Evolutionary conservation across 2,888 invertebrate genomes (phyloP), one percentile per base, ranked within the genome.

Genomic region (Argynnis bischoffii): DNA sequence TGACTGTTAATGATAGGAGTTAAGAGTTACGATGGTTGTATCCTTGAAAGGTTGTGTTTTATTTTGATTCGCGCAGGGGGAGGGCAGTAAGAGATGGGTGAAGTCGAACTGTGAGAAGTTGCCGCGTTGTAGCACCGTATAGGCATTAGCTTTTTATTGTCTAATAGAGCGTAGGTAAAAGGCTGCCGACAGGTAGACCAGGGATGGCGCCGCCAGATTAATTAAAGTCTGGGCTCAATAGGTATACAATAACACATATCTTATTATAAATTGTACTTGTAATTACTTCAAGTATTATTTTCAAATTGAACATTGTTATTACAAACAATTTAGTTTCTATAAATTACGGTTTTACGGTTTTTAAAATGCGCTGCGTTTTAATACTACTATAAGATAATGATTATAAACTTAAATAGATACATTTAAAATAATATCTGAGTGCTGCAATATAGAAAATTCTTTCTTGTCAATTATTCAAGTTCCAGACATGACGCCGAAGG

Each of bases 41-140:
- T 91, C 92, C 92, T 91, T 92, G 89, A 87, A 89, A 90, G 89
- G 90, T 91, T 91, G 80, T 87, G 85, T 92, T 91, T 88, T 90
- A 86, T 89, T 89, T 88, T 87, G 82, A 79, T 82, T 77, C 75
- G 72, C 75, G 70, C 72, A 70, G 78, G 71, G 78, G 78, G 72
- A 75, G 69, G 79, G 74, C 78, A 77, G 57, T 59, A 48, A 15
- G 80, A 75, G 73, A 76, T 69, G 80, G 75, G 78, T 76, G 55
- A 79, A 76, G 78, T 74, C 78, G 80, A 81, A 80, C 88, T 90
- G 90, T 90, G 92, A 91, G 92, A 91, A 90, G 90, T 87, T 85
- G 85, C 88, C 85, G 86, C 78, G 75, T 82, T 77, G 82, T 78
- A 82, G 81, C 83, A 79, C 81, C 82, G 83, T 84, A 86, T 84